A percentile compares a stretch with the other conserved stretches of the same genome.
phyloP scores from a whole-genome alignment of 2,888 invertebrate genomes.

The Dusona sp. region DNA sequence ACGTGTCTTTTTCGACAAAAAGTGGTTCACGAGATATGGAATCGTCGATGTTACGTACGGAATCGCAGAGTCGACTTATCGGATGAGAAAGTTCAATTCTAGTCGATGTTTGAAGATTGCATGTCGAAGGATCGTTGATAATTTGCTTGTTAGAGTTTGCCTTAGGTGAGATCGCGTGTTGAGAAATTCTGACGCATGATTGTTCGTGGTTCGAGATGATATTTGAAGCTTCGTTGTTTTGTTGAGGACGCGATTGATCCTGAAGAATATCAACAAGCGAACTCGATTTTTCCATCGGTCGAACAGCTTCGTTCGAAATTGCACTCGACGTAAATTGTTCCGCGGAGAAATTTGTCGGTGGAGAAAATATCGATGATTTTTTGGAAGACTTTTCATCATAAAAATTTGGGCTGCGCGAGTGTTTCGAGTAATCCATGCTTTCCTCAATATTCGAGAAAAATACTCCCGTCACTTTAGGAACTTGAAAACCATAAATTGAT shows the following conservation, averaged over 20 bases:
- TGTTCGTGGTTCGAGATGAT: slow-evolving; percentile 29
- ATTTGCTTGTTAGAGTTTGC: slow-evolving; percentile 25
- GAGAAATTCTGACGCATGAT: slow-evolving; percentile 40
- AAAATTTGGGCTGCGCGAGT: slow-evolving; percentile 1
- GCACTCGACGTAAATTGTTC: slow-evolving; percentile 28
- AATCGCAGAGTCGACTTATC: slow-evolving; percentile 79
- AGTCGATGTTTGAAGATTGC: slow-evolving; percentile 52
- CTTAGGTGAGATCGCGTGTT: slow-evolving; percentile 54
- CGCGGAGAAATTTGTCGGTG: neutral
- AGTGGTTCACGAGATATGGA: slow-evolving; percentile 22
- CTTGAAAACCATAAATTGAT: slow-evolving; percentile 57
- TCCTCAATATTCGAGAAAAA: slow-evolving; percentile 21
- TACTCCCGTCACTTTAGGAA: slow-evolving; percentile 59
- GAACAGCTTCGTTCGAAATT: neutral
- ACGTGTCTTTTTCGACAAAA: slow-evolving; percentile 33
- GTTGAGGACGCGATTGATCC: slow-evolving; percentile 18
- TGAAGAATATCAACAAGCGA: slow-evolving; percentile 16
- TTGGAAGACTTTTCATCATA: slow-evolving; percentile 34
- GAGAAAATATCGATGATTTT: slow-evolving; percentile 16
- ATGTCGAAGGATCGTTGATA: slow-evolving; percentile 56
- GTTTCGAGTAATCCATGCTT: neutral
- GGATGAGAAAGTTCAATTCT: slow-evolving; percentile 79
- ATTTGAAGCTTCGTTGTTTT: slow-evolving; percentile 18
- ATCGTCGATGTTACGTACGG: slow-evolving; percentile 67
- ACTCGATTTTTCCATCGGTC: neutral